Conservation (phyloP, 2,797 vertebrate genomes). For the Crocidura indochinensis region DNA sequence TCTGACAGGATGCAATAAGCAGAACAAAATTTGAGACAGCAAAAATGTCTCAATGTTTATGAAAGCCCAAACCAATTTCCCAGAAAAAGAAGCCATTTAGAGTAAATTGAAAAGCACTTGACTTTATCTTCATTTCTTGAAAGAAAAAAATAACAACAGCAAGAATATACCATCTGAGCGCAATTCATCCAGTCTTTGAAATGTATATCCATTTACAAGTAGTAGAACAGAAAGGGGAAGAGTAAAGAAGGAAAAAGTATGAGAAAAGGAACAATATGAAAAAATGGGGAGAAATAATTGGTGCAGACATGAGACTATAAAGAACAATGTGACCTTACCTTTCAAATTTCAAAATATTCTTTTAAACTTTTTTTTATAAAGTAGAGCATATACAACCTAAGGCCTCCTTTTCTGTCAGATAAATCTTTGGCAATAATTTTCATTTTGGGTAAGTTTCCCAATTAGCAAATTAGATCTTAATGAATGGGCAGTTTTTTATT, state of each 20-base stretch:
- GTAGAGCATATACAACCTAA: conserved; percentile 19
- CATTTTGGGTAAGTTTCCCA: conserved; percentile 27
- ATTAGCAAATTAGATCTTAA: conserved; percentile 63
- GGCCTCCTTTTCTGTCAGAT: not conserved
- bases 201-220: conserved; percentile 60
- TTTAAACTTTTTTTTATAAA: conserved; percentile 41
- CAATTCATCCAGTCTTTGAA: conserved; percentile 69
- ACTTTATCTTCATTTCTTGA: conserved; percentile 75
- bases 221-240: not conserved
- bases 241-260: not conserved
- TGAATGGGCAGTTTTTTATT: conserved; percentile 26
- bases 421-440: conserved; percentile 50
- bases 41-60: conserved; percentile 84
- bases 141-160: conserved; percentile 63
- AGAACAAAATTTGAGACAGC: conserved; percentile 83
- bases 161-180: not conserved
- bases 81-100: conserved; percentile 82
- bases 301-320: not conserved
- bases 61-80: conserved; percentile 79
- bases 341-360: conserved; percentile 43
- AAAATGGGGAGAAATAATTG: not conserved
- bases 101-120: conserved; percentile 84
- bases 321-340: conserved; percentile 13
- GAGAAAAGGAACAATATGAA: not conserved
- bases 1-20: conserved; percentile 86